Percentiles rank a stretch among this genome's conserved stretches.
Evolutionary conservation across 2,797 vertebrate species (phyloP).

Genomic region (Etheostoma nigrum): DNA sequence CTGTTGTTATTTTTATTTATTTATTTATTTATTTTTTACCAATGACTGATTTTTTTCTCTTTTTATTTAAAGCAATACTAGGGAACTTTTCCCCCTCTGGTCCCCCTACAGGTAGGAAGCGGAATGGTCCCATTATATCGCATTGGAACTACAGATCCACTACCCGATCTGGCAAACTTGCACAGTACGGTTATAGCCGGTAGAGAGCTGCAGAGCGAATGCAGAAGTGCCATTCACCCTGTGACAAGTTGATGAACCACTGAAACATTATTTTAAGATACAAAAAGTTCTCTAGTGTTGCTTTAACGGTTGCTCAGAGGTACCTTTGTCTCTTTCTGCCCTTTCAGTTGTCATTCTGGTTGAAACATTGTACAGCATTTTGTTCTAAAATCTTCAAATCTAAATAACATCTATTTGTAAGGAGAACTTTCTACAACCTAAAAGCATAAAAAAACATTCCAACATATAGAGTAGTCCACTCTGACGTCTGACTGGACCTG

Average conservation of each 20-base stretch:
- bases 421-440: background rate
- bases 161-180: too few species aligned
- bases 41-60: background rate
- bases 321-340: background rate
- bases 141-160: too few species aligned
- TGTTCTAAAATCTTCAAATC: background rate
- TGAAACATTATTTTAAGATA: too few species aligned
- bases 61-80: background rate
- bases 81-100: too few species aligned
- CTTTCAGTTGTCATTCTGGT: background rate
- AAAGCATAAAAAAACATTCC: background rate
- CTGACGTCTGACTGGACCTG: background rate
- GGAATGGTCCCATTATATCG: too few species aligned
- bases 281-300: too few species aligned
- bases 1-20: background rate
- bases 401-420: background rate
- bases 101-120: too few species aligned
- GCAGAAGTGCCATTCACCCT: too few species aligned
- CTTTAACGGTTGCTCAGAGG: too few species aligned
- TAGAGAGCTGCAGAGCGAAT: too few species aligned
- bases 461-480: background rate
- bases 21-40: background rate
- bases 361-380: background rate
- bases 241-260: too few species aligned
- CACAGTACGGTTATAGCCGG: too few species aligned